phyloP scores from a whole-genome alignment of 2,113 vertebrate species.

The Dicentrarchus labrax region DNA sequence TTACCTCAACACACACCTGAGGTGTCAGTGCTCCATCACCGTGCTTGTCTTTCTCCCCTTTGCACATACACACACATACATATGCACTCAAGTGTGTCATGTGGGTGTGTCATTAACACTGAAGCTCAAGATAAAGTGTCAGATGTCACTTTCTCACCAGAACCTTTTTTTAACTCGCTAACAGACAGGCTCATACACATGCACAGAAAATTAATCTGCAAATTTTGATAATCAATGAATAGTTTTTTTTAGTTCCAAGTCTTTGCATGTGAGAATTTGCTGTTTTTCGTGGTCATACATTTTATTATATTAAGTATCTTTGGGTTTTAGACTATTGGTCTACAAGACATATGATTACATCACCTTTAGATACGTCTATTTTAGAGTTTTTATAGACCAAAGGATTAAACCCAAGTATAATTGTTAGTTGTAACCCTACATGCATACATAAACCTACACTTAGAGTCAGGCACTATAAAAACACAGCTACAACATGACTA shows the following conservation, averaged over 20 bases:
- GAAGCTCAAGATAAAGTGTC: slow-evolving; percentile 49
- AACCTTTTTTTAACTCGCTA: slow-evolving; percentile 27
- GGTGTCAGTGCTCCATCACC: slow-evolving; percentile 22
- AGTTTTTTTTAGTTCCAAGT: neutral
- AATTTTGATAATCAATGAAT: neutral
- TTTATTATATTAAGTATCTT: neutral
- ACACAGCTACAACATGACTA: neutral
- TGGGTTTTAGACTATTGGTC: neutral
- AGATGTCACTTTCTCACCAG: slow-evolving; percentile 77
- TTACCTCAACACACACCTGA: slow-evolving; percentile 58
- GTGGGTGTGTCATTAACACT: slow-evolving; percentile 36
- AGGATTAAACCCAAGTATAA: too few relatives aligned
- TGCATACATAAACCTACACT: neutral
- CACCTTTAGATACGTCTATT: neutral
- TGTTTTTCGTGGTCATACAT: too few relatives aligned
- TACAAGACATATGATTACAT: neutral
- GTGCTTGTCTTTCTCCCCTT: neutral
- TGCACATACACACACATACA: slow-evolving; percentile 40
- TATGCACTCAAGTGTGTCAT: slow-evolving; percentile 13
- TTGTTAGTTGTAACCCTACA: neutral
- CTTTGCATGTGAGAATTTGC: neutral
- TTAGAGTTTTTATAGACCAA: neutral
- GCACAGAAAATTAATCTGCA: neutral
- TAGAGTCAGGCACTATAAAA: neutral
- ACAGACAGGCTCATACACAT: neutral